Conservation (phyloP, 2,797 vertebrate genomes). For the Kryptolebias ocellatus region DNA sequence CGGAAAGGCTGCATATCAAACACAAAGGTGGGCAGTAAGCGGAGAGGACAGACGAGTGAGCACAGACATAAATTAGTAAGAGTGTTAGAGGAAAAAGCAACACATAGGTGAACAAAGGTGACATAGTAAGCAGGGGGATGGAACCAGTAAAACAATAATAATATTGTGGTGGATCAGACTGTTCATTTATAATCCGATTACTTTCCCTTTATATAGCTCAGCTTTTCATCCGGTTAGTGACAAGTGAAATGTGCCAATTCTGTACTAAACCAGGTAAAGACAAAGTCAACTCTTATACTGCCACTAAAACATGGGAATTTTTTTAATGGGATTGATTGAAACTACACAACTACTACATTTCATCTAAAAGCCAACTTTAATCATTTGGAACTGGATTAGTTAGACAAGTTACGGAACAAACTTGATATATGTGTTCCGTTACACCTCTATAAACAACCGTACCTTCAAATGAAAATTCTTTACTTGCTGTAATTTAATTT, state of each 20-base stretch:
- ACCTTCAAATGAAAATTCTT: too few species aligned
- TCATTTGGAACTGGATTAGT: too few species aligned
- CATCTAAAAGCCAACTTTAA: too few species aligned
- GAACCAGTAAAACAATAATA: not conserved
- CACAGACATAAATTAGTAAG: conserved; percentile 15
- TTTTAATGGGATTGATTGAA: too few species aligned
- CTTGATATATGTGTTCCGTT: too few species aligned
- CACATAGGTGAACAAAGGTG: conserved; percentile 4
- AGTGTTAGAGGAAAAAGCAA: conserved; percentile 2
- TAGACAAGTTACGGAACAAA: too few species aligned
- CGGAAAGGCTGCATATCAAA: conserved; percentile 40
- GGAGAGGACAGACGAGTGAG: conserved; percentile 5
- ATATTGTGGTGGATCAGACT: not conserved
- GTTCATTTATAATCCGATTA: conserved; percentile 4
- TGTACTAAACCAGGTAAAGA: too few species aligned
- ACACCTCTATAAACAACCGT: too few species aligned
- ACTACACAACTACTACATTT: too few species aligned
- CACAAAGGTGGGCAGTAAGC: conserved; percentile 15
- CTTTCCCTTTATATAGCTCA: not conserved
- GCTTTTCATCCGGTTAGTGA: not conserved
- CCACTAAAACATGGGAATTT: too few species aligned
- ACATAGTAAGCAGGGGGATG: conserved; percentile 3
- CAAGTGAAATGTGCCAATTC: not conserved
- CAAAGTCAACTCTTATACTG: too few species aligned
- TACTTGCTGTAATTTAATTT: too few species aligned